A percentile compares a stretch with the other conserved stretches of the same genome.
Conservation (phyloP, 2,888 invertebrate genomes). For the Pimpla rufipes region DNA sequence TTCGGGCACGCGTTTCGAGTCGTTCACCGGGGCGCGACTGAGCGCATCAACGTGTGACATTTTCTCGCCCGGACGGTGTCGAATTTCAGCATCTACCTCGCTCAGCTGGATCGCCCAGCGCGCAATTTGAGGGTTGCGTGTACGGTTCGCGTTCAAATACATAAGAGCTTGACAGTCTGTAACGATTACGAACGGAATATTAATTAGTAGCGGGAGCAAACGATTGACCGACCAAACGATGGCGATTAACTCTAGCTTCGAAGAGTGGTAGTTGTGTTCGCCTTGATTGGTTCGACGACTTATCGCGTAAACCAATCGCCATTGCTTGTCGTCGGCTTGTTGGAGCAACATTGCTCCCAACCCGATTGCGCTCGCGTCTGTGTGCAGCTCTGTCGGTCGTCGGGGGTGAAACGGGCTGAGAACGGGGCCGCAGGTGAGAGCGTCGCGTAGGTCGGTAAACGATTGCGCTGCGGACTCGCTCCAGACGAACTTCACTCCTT, state of each 20-base stretch:
- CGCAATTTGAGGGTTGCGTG: conserved; percentile 62
- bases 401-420: conserved; percentile 29
- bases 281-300: conserved; percentile 71
- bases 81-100: conserved; percentile 71
- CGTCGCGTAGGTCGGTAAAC: conserved; percentile 34
- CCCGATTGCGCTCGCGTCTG: conserved; percentile 33
- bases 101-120: conserved; percentile 68
- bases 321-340: conserved; percentile 55
- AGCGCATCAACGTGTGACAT: conserved; percentile 74
- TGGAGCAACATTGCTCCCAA: conserved; percentile 62
- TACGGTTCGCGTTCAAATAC: conserved; percentile 61
- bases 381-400: conserved; percentile 48
- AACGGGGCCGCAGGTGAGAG: conserved; percentile 29
- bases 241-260: conserved; percentile 56
- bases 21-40: conserved; percentile 68
- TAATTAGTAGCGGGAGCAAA: not conserved
- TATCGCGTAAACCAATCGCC: conserved; percentile 71
- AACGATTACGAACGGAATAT: conserved; percentile 38
- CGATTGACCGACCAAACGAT: conserved; percentile 42
- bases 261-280: conserved; percentile 73
- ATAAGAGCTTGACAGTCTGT: conserved; percentile 41
- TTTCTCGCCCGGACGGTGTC: too few relatives aligned
- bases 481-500: conserved; percentile 25
- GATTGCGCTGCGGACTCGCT: conserved; percentile 13
- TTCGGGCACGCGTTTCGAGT: too few relatives aligned